These are phyloP conservation scores for Bombus turneri DNA, from an alignment of 1,140 invertebrate genomes.

Conservation along the genomic window DNA sequence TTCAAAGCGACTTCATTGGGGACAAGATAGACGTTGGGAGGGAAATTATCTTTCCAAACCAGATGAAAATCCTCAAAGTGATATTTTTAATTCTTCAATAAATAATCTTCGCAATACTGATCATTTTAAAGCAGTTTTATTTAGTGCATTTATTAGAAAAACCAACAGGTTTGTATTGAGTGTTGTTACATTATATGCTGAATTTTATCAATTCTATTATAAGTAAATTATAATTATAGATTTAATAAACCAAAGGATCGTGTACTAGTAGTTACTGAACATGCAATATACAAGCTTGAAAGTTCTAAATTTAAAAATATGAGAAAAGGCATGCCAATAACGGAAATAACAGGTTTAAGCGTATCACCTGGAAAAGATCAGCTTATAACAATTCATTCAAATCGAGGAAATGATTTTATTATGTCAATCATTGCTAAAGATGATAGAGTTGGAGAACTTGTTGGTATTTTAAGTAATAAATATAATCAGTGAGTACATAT, in stretches of 20 bases:
- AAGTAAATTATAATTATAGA: slow-evolving; percentile 71
- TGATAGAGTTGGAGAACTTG: slow-evolving; percentile 93
- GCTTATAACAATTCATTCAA: slow-evolving; percentile 94
- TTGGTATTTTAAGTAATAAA: slow-evolving; percentile 90
- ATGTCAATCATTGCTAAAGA: slow-evolving; percentile 85
- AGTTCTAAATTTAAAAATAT: slow-evolving; percentile 92
- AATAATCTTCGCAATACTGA: slow-evolving; percentile 88
- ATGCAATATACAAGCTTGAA: slow-evolving; percentile 95
- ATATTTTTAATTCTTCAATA: slow-evolving; percentile 87
- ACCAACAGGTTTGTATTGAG: slow-evolving; percentile 75
- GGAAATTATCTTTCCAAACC: slow-evolving; percentile 94
- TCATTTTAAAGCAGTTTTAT: slow-evolving; percentile 85
- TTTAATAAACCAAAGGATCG: slow-evolving; percentile 95
- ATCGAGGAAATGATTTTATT: slow-evolving; percentile 95
- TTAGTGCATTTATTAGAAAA: slow-evolving; percentile 79
- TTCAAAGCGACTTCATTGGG: slow-evolving; percentile 91
- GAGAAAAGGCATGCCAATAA: slow-evolving; percentile 91
- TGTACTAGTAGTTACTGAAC: slow-evolving; percentile 94
- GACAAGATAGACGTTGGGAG: slow-evolving; percentile 92
- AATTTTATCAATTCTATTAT: not conserved
- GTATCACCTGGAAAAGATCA: slow-evolving; percentile 93
- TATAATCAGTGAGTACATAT: slow-evolving; percentile 88
- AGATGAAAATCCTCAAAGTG: slow-evolving; percentile 89
- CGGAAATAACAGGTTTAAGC: slow-evolving; percentile 91
- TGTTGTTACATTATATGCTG: not conserved